These are phyloP conservation scores for Hyperoplus immaculatus DNA, from an alignment of 2,797 vertebrate species.

Conservation along the genomic window DNA sequence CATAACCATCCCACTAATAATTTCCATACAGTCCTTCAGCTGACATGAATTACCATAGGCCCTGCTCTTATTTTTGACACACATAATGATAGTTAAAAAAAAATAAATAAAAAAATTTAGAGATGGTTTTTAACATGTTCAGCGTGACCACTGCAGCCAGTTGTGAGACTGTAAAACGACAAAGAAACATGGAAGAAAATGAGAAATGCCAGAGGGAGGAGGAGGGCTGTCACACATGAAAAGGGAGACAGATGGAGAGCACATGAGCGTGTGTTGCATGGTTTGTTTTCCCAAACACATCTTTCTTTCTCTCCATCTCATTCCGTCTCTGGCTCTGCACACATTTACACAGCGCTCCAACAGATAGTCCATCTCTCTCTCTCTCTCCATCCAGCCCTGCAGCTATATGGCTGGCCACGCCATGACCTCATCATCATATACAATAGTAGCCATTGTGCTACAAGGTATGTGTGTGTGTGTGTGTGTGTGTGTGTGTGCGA, in stretches of 20 bases:
- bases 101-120: too few species aligned
- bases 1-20: neutral
- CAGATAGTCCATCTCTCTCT: conserved; percentile 38
- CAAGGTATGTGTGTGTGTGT: conserved; percentile 3
- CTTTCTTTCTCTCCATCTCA: conserved; percentile 7
- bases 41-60: neutral
- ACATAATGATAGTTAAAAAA: neutral
- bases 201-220: conserved; percentile 16
- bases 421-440: conserved; percentile 66
- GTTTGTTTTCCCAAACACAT: conserved; percentile 59
- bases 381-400: conserved; percentile 9
- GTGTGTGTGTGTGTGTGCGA: conserved; percentile 3
- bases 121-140: conserved; percentile 17
- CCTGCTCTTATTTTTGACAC: neutral
- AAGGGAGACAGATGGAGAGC: conserved; percentile 30
- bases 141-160: conserved; percentile 3
- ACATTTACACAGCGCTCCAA: conserved; percentile 64
- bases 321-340: conserved; percentile 37
- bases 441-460: conserved; percentile 66
- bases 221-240: conserved; percentile 28
- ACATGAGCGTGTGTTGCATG: conserved; percentile 24
- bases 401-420: conserved; percentile 41
- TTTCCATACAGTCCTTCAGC: neutral
- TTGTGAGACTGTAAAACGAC: neutral
- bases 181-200: conserved; percentile 41